phyloP scores from a whole-genome alignment of 2,797 vertebrate species.

The Xiphorhynchus erythropygius region DNA sequence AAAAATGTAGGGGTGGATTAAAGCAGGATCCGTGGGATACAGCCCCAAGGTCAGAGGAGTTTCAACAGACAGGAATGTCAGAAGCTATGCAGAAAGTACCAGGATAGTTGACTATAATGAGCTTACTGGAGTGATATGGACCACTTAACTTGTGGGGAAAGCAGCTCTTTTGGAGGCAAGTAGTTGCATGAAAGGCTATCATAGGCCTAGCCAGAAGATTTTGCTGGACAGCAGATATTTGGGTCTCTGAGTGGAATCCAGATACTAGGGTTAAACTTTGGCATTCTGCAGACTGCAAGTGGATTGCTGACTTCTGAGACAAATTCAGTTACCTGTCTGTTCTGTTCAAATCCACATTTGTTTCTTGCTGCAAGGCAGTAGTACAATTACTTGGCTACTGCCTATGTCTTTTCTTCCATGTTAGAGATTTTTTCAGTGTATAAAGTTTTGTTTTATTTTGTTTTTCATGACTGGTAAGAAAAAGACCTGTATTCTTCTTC shows the following conservation, averaged over 20 bases:
- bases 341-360: neutral
- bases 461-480: neutral
- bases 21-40: conserved; percentile 32
- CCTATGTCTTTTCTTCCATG: neutral
- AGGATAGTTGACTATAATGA: neutral
- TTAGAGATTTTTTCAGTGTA: neutral
- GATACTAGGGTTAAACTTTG: neutral
- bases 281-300: neutral
- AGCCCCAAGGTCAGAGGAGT: neutral
- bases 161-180: neutral
- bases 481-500: neutral
- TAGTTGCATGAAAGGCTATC: neutral
- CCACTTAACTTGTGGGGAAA: neutral
- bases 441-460: neutral
- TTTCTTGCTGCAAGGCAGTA: neutral
- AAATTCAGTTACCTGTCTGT: neutral
- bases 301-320: neutral
- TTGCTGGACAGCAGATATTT: neutral
- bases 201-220: neutral
- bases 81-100: neutral
- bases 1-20: conserved; percentile 30
- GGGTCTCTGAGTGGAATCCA: neutral
- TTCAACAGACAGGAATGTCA: conserved; percentile 28
- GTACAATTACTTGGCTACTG: neutral
- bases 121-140: neutral